Conservation (phyloP, 2,888 invertebrate genomes). For the Watsonalla cultraria region DNA sequence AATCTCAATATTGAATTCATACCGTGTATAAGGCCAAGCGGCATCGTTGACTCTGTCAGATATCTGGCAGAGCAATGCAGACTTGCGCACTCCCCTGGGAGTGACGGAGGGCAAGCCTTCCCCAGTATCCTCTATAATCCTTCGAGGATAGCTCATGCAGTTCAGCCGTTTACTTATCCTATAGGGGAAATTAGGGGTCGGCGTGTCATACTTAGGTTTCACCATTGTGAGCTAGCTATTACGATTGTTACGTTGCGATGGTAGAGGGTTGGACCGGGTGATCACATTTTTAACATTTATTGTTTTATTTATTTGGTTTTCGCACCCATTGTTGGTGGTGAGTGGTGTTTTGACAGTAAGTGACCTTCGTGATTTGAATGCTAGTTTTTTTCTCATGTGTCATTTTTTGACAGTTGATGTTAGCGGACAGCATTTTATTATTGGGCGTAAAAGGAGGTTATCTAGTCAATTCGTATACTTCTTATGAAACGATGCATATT, state of each 20-base stretch:
- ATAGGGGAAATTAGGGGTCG: slow-evolving; percentile 46
- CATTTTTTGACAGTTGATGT: not conserved
- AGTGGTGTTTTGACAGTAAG: slow-evolving; percentile 6
- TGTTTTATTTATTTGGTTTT: slow-evolving; percentile 18
- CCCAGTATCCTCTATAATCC: slow-evolving; percentile 33
- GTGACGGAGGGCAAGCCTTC: slow-evolving; percentile 51
- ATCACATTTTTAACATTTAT: slow-evolving; percentile 23
- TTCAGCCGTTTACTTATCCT: slow-evolving; percentile 49
- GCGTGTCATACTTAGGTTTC: slow-evolving; percentile 45
- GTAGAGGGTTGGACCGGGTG: slow-evolving; percentile 7
- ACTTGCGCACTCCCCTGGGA: slow-evolving; percentile 42
- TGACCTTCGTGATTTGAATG: slow-evolving; percentile 8
- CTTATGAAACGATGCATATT: too few relatives aligned
- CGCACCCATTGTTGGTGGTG: slow-evolving; percentile 18
- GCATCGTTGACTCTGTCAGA: slow-evolving; percentile 53
- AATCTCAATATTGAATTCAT: slow-evolving; percentile 14
- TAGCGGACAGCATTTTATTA: too few relatives aligned
- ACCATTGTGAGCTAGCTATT: slow-evolving; percentile 48
- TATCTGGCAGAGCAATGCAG: slow-evolving; percentile 40
- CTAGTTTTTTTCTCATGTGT: slow-evolving; percentile 11
- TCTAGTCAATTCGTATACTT: too few relatives aligned
- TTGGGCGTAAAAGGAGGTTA: too few relatives aligned
- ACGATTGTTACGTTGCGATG: slow-evolving; percentile 30
- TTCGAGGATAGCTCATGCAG: slow-evolving; percentile 46
- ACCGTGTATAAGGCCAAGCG: slow-evolving; percentile 62